Base-by-base conservation (phyloP, 2,113 vertebrate genomes). In the Shinisaurus crocodilurus region DNA sequence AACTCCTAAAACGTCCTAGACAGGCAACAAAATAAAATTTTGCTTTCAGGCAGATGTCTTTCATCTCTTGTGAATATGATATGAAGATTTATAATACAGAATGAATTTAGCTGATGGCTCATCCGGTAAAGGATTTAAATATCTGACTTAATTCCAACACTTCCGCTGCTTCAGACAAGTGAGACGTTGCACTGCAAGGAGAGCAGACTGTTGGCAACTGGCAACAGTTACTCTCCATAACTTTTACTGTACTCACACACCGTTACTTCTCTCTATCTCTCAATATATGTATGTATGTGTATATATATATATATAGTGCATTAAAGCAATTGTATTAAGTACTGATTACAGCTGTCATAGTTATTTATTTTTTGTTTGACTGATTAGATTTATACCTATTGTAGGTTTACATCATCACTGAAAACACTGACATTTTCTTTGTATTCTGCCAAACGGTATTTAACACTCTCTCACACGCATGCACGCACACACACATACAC, bases 41-140 rank as follows among this genome's bases (percentile, higher is more conserved):
- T 90, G 76, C 76, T 85, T 69, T 80, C 63, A 80, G 60, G 48
- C 60, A 90, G 45, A 86, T 79, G 48, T n/a, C 27, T 54, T 43
- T 69, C 63, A 27, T 79, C 60, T 79, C 60, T 80, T 27, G 3
- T 27, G 48, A 80, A 80, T 12, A 34, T 70, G 63, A 80, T 40
- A 86, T 32, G 83, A 70, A 86, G 83, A 45, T 70, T 85, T 86
- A 79, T 54, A 86, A 90, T 57, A 79, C 12, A 74, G 89, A 77
- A 86, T 80, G 89, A 81, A 81, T 88, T 70, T 65, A 69, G 76
- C 75, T 69, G 87, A 77, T 85, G 82, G 75, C 83, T 90, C 63
- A 90, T 90, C 82, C 83, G 74, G 82, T 34, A 32, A 69, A 86
- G 89, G 89, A 70, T 90, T 86, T 79, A 85, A 90, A 85, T 90